These are phyloP conservation scores for Xylocopa sonorina DNA, from an alignment of 1,140 invertebrate species.

Conservation along the genomic window DNA sequence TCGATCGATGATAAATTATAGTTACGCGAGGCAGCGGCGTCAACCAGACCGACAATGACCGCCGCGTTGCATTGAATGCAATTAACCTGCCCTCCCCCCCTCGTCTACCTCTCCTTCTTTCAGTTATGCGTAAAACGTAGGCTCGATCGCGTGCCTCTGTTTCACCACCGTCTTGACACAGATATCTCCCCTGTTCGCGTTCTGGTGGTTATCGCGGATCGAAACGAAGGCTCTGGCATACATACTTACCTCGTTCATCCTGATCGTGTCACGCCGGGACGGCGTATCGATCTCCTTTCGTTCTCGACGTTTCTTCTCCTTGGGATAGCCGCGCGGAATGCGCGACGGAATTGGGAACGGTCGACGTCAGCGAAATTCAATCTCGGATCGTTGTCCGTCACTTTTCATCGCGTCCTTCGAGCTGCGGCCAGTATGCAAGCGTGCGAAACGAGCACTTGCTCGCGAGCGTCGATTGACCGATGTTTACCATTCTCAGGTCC, in stretches of 20 bases:
- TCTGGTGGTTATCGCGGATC: slow-evolving; percentile 7
- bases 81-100: slow-evolving; percentile 25
- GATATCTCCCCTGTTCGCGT: slow-evolving; percentile 28
- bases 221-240: slow-evolving; percentile 19
- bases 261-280: not conserved
- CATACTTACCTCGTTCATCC: not conserved
- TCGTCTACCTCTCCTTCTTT: not conserved
- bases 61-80: slow-evolving; percentile 25
- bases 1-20: slow-evolving; percentile 41
- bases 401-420: not conserved
- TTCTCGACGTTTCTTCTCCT: not conserved
- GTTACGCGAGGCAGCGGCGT: slow-evolving; percentile 8
- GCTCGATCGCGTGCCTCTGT: slow-evolving; percentile 29
- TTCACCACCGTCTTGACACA: slow-evolving; percentile 48
- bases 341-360: not conserved
- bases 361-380: not conserved
- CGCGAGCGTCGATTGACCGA: not conserved
- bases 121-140: not conserved
- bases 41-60: slow-evolving; percentile 42
- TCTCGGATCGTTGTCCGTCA: not conserved
- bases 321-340: not conserved
- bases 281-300: not conserved
- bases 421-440: not conserved
- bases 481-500: slow-evolving; percentile 7
- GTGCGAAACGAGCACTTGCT: not conserved